Evolutionary conservation across 2,113 vertebrate species (phyloP), one percentile per base, ranked within the genome.

Genomic region (Hippoglossus stenolepis): DNA sequence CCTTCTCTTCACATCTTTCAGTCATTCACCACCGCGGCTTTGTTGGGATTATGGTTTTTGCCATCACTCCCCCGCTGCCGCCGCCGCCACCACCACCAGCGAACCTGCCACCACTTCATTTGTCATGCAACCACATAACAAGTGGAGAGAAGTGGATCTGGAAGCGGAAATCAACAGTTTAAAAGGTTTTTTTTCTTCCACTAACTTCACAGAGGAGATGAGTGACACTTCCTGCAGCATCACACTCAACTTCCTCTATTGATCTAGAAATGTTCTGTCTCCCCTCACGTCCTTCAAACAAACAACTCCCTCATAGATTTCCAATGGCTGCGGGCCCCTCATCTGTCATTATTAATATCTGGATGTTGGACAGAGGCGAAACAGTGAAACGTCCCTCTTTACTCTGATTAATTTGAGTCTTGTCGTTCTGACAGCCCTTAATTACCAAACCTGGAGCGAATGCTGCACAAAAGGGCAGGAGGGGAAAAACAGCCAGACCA

Each of bases 21-120:
- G 65, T 90, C 85, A 81, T 75, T 81, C 72, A 61, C 53, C 66
- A 65, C 26, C 75, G 21, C 66, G 51, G 83, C 86, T 92, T 86
- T 84, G 84, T 83, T 61, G 71, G 87, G 89, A 87, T 91, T 90
- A 89, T 54, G 53, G 73, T 77, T 65, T 77, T 80, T 79, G 56
- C 65, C 77, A 61, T 77, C 77, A 26, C 21, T 38, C 60, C 67
- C 54, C 57, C 10, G 7, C 7, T 12, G 20, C 21, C 21, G 10
- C 51, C 47, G 10, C n/a, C 21, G 7, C 20, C 53, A 8, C 51
- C 47, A 21, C 9, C 54, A 9, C 20, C n/a, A 18, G 5, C 18
- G n/a, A 73, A 75, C 80, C 64, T n/a, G 8, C 40, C 65, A 61
- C 35, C 59, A 65, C 70, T 81, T 75, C 49, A 66, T 80, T 63